Conservation (phyloP, 2,888 invertebrate species). For the Pollenia griseotomentosa region DNA sequence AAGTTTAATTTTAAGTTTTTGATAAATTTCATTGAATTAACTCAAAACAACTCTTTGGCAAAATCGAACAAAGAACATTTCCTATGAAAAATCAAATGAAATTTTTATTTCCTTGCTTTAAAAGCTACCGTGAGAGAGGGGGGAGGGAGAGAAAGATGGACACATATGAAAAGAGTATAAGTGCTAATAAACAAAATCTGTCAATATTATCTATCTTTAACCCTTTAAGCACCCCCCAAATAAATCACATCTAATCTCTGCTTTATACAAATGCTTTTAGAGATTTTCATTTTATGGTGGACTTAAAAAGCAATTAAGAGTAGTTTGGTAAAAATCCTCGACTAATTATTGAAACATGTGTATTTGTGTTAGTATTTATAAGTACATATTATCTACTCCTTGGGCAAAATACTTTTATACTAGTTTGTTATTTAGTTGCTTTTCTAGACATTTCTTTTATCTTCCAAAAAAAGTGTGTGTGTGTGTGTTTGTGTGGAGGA, state of each 20-base stretch:
- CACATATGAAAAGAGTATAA: no score
- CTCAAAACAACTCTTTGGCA: no score
- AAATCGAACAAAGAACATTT: no score
- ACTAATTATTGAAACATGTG: background rate
- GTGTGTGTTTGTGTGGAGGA: background rate
- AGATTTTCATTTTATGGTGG: background rate
- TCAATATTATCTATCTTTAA: no score
- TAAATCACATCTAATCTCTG: background rate
- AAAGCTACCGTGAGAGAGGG: no score
- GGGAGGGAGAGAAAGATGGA: no score
- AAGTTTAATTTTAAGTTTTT: no score
- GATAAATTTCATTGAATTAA: no score
- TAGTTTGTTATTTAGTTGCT: slow-evolving; percentile 17
- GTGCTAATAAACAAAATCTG: no score
- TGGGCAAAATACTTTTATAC: background rate
- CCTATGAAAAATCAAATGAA: no score
- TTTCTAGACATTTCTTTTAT: slow-evolving; percentile 28
- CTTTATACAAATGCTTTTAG: background rate
- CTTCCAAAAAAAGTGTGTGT: background rate
- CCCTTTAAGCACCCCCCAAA: no score
- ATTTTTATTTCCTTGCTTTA: no score
- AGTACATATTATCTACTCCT: slow-evolving; percentile 3
- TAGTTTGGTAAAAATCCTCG: background rate
- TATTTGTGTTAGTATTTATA: slow-evolving; percentile 25
- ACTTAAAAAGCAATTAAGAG: slow-evolving; percentile 19